Base-by-base conservation (phyloP, 1,140 invertebrate genomes). In the Drosophila cardini region DNA sequence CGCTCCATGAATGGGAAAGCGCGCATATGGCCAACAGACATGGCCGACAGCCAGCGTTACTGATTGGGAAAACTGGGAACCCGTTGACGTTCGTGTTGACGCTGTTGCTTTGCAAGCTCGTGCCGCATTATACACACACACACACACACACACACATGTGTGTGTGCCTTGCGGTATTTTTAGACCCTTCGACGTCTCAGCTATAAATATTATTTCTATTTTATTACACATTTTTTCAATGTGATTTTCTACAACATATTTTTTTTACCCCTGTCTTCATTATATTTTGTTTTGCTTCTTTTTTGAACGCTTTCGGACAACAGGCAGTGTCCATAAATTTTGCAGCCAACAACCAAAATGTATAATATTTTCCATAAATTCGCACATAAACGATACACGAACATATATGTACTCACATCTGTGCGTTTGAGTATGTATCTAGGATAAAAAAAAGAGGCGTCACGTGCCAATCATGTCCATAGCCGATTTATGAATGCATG, bases 201-300 rank as follows among this genome's bases (percentile, higher is more conserved):
- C 84, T 89, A 89, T 89, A 89, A 89, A 89, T 89, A 90, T 89
- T 84, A 84, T 89, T 90, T 90, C 85, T 90, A 85, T 89, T 89
- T 89, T 89, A 84, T 89, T 90, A 85, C 84, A 90, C 80, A 85
- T 89, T 89, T 87, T 89, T 87, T 79, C 69, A 73, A 77, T 65
- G 80, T 82, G 84, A 83, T 89, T 78, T 84, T 84, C 72, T 61
- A 76, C 72, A 70, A 45, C 52, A 74, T 84, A 67, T 67, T 67
- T 58, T 67, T 26, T 26, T 3, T 26, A 26, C 21, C 61, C 16
- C 43, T n/a, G 13, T 26, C 21, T 26, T 4, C 21, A 26, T 26
- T 26, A 26, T 26, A 4, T 26, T 26, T 26, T 26, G 21, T 5
- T 5, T 52, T 45, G 11, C 45, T 46, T 71, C 16, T 48, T 46